phyloP scores from a whole-genome alignment of 1,140 invertebrate species.

The Drosophila seguyi region DNA sequence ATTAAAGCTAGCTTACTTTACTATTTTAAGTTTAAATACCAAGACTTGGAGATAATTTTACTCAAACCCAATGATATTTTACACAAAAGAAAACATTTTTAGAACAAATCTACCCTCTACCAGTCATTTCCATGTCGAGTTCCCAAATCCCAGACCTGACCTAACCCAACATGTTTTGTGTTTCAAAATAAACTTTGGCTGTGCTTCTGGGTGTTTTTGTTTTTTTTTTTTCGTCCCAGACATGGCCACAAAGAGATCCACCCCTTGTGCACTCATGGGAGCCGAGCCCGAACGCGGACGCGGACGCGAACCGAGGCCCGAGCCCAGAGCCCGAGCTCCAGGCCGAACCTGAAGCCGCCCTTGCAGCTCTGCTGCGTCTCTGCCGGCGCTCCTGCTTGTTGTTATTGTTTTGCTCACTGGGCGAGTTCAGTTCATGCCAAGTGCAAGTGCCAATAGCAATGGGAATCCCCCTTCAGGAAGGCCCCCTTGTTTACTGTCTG shows the following conservation, averaged over 20 bases:
- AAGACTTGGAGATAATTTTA: too few species aligned
- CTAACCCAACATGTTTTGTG: conserved; percentile 34
- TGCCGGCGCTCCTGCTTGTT: conserved; percentile 40
- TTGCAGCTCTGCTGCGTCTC: conserved; percentile 56
- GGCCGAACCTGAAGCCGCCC: conserved; percentile 58
- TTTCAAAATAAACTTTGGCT: conserved; percentile 25
- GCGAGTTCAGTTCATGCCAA: conserved; percentile 75
- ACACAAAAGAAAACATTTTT: not conserved
- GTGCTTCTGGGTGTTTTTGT: not conserved
- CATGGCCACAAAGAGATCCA: conserved; percentile 29
- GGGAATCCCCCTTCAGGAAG: conserved; percentile 8
- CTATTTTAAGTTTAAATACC: not conserved
- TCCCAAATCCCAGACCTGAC: conserved; percentile 15
- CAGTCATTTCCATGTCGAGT: not conserved
- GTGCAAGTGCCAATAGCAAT: conserved; percentile 73
- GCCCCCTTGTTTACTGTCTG: conserved; percentile 72
- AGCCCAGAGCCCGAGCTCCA: conserved; percentile 9
- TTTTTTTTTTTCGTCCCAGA: conserved; percentile 20
- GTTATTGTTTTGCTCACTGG: conserved; percentile 53
- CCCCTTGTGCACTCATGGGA: conserved; percentile 26
- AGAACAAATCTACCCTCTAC: not conserved
- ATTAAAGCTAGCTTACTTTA: not conserved
- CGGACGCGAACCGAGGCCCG: not conserved
- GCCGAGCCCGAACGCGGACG: not conserved
- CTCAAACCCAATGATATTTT: not conserved